A percentile compares a stretch with the other conserved stretches of the same genome.
Conservation (phyloP, 2,888 invertebrate genomes). For the Andricus curvator region DNA sequence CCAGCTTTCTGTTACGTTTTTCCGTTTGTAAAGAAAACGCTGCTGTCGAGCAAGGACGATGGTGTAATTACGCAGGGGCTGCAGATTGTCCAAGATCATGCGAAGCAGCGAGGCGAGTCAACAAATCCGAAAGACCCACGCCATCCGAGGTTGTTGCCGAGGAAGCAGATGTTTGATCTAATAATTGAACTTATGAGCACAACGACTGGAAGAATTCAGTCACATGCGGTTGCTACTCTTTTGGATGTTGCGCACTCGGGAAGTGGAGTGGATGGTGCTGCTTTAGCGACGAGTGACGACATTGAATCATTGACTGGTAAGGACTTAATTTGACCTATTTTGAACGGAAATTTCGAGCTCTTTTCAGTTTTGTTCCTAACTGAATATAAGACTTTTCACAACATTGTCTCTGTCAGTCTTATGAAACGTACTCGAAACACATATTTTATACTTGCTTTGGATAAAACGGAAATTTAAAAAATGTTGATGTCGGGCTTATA, state of each 20-base stretch:
- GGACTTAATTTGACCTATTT: not conserved
- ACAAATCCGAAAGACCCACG: slow-evolving; percentile 80
- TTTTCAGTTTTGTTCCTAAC: too few species aligned
- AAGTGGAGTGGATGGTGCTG: slow-evolving; percentile 84
- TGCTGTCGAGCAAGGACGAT: slow-evolving; percentile 80
- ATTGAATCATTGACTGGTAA: slow-evolving; percentile 82
- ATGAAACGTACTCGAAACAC: too few species aligned
- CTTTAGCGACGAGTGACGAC: slow-evolving; percentile 84
- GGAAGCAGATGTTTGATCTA: slow-evolving; percentile 89
- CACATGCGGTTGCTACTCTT: slow-evolving; percentile 88
- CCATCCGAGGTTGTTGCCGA: slow-evolving; percentile 89
- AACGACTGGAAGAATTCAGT: slow-evolving; percentile 86
- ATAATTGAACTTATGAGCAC: slow-evolving; percentile 88
- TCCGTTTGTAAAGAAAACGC: slow-evolving; percentile 85
- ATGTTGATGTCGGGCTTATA: too few species aligned
- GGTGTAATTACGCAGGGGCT: slow-evolving; percentile 82
- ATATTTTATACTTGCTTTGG: too few species aligned
- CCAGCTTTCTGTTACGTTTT: slow-evolving; percentile 92
- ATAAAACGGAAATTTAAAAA: too few species aligned
- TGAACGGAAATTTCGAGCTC: too few species aligned
- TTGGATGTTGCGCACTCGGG: slow-evolving; percentile 89
- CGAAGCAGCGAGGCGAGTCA: slow-evolving; percentile 81
- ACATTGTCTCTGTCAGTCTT: too few species aligned
- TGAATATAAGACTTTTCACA: too few species aligned
- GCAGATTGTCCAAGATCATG: slow-evolving; percentile 86